Evolutionary conservation across 2,797 vertebrate genomes (phyloP), one percentile per base, ranked within the genome.

Genomic region (Microtus agrestis): DNA sequence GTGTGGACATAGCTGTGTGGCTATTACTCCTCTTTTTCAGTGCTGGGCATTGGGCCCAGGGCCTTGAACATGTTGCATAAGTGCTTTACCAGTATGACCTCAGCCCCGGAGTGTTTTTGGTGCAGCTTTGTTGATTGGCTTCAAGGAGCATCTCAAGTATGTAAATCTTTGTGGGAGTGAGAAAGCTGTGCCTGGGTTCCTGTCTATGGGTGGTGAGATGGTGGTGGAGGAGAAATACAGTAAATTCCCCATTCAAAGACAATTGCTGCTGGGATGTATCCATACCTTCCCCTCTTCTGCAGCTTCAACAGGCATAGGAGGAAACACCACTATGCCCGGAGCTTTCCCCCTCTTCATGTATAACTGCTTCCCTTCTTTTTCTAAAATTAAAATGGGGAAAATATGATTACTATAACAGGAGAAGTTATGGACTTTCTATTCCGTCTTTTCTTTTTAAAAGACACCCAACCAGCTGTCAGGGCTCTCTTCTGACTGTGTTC

Each of bases 41-140:
- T 12, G 48, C 23, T 12, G n/a, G 25, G 48, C 48, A 56, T 21
- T 6, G 25, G n/a, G 56, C 37, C 48, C n/a, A 56, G 13, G 5
- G 2, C 25, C 25, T 40, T 40, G 48, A 31, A 73, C 25, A 12
- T 31, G n/a, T 19, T 40, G 3, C 8, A 0, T n/a, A 37, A 17
- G 21, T 10, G 34, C 19, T 51, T 25, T 48, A 56, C 67, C 67
- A 27, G 23, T 51, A n/a, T 5, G 21, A 37, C 43, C 46, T 86
- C 63, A 40, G 48, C 25, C 21, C 21, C 6, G 48, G 34, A 43
- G 59, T 46, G 17, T 10, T 79, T 59, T 85, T 65, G 67, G 76
- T n/a, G 37, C 14, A 84, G 37, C 79, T 95, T 96, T 95, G 48
- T 93, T 87, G 19, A 87, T n/a, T 79, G 92, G 34, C 40, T 94